These are phyloP conservation scores for Bombus impatiens DNA, from an alignment of 1,140 invertebrate species.

Conservation along the genomic window DNA sequence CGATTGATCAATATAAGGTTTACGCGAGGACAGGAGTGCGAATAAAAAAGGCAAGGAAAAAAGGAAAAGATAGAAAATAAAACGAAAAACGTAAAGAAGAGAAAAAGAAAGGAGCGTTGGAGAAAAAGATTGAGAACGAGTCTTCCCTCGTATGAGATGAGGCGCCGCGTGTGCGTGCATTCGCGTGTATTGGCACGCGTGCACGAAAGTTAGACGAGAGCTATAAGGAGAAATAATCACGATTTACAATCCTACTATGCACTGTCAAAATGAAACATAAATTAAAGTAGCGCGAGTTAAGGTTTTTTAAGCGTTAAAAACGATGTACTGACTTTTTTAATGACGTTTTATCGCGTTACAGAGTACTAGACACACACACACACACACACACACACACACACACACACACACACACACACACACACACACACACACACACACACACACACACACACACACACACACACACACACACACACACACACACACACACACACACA, in stretches of 20 bases:
- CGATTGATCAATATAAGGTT: constrained; percentile 43
- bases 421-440: too few species aligned
- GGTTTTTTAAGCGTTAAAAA: constrained; percentile 68
- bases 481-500: neutral
- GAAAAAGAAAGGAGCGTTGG: neutral
- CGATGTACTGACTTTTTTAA: constrained; percentile 69
- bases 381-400: constrained; percentile 15
- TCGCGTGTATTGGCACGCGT: neutral
- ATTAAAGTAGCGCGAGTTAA: constrained; percentile 63
- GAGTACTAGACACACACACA: constrained; percentile 57
- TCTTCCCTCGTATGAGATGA: constrained; percentile 60
- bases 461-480: constrained; percentile 41
- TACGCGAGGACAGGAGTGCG: constrained; percentile 11
- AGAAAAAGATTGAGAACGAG: constrained; percentile 23
- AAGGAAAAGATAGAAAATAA: neutral
- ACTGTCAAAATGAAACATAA: constrained; percentile 68
- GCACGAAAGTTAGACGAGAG: neutral
- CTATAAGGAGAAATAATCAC: constrained; percentile 45
- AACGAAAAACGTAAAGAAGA: neutral
- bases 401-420: neutral
- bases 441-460: too few species aligned
- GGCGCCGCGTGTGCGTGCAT: constrained; percentile 17
- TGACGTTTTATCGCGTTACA: constrained; percentile 68
- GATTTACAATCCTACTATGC: constrained; percentile 59
- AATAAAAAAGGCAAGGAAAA: neutral